phyloP scores from a whole-genome alignment of 1,140 invertebrate species.

The Ladona fulva region DNA sequence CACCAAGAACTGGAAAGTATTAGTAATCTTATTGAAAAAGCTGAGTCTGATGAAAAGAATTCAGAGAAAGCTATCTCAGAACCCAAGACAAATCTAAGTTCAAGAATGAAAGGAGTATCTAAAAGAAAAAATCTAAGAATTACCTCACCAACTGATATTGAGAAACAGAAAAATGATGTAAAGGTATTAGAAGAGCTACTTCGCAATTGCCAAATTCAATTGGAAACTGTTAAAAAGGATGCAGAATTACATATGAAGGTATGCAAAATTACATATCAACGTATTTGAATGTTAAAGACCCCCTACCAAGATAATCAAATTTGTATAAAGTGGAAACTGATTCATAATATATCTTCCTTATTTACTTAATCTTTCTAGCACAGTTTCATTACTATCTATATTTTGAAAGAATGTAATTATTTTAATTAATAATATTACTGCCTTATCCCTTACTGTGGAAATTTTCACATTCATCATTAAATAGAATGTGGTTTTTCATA shows the following conservation, averaged over 20 bases:
- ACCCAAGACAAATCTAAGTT: neutral
- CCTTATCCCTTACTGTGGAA: no score
- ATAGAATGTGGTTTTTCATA: no score
- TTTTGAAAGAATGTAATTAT: no score
- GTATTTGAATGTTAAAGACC: no score
- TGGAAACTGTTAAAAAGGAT: neutral
- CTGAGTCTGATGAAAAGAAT: neutral
- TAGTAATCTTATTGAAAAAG: neutral
- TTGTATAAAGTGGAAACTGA: no score
- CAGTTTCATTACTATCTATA: no score
- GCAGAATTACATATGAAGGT: neutral
- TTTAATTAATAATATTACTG: no score
- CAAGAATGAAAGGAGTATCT: neutral
- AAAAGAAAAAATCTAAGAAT: neutral
- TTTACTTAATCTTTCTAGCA: no score
- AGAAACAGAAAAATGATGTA: neutral
- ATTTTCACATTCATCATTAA: no score
- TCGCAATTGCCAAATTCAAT: neutral
- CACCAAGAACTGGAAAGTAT: neutral
- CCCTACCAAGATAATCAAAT: no score
- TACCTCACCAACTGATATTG: neutral
- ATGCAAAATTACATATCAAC: no score
- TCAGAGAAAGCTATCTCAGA: neutral
- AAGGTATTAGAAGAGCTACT: neutral
- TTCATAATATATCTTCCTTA: no score